phyloP scores from a whole-genome alignment of 2,888 invertebrate species.

The Pollenia amentaria region DNA sequence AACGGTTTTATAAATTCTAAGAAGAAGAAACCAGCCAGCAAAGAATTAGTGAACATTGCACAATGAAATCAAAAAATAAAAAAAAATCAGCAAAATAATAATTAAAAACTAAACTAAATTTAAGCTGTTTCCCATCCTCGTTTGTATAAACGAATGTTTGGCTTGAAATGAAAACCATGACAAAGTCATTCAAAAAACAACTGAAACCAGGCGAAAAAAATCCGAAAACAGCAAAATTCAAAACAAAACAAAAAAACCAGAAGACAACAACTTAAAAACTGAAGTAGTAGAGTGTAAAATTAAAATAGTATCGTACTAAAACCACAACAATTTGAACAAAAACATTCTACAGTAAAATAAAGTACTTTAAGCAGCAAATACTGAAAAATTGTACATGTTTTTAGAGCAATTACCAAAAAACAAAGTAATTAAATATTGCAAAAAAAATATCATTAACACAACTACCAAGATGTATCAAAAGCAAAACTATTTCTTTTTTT shows the following conservation, averaged over 20 bases:
- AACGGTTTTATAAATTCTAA: slow-evolving; percentile 24
- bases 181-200: slow-evolving; percentile 37
- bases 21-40: neutral
- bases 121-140: slow-evolving; percentile 41
- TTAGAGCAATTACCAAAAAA: slow-evolving; percentile 57
- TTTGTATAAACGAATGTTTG: slow-evolving; percentile 35
- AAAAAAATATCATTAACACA: neutral
- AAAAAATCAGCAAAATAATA: slow-evolving; percentile 38
- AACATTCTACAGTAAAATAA: neutral
- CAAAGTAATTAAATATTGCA: slow-evolving; percentile 61
- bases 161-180: slow-evolving; percentile 55
- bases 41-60: slow-evolving; percentile 28
- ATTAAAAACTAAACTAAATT: slow-evolving; percentile 57
- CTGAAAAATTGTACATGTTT: slow-evolving; percentile 1
- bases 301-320: slow-evolving; percentile 39
- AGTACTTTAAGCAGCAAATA: neutral
- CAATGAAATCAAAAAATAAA: slow-evolving; percentile 3
- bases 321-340: neutral
- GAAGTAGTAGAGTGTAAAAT: slow-evolving; percentile 64
- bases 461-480: neutral
- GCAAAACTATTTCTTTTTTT: slow-evolving; percentile 9
- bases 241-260: slow-evolving; percentile 34
- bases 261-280: slow-evolving; percentile 40
- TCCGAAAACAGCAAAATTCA: slow-evolving; percentile 15
- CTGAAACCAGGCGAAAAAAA: neutral